phyloP scores from a whole-genome alignment of 2,797 vertebrate genomes.

The Megaceryle alcyon region DNA sequence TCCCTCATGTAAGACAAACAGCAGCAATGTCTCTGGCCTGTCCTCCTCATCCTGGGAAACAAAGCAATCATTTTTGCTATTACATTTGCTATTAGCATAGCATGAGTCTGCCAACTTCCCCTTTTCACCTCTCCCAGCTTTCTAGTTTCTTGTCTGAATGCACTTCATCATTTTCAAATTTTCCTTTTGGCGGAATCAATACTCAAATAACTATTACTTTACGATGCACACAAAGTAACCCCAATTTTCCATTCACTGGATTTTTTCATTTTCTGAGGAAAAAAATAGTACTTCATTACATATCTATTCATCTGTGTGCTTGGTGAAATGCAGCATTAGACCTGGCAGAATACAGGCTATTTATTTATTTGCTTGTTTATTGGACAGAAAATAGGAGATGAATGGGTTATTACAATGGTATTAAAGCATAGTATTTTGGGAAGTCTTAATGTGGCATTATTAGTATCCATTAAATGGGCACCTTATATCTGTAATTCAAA shows the following conservation, averaged over 20 bases:
- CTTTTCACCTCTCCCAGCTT: constrained; percentile 62
- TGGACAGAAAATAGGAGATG: neutral
- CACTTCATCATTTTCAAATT: constrained; percentile 73
- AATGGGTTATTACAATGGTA: neutral
- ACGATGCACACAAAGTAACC: constrained; percentile 54
- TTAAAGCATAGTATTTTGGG: neutral
- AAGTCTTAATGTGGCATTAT: neutral
- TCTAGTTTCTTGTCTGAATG: constrained; percentile 67
- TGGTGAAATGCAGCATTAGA: constrained; percentile 37
- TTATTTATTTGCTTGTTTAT: neutral
- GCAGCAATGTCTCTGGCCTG: neutral
- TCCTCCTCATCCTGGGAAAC: constrained; percentile 3
- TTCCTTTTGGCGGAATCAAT: constrained; percentile 63
- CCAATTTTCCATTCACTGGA: constrained; percentile 62
- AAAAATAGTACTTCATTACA: constrained; percentile 68
- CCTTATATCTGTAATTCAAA: neutral
- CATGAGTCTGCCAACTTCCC: constrained; percentile 12
- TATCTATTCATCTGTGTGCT: constrained; percentile 64
- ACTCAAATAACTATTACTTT: constrained; percentile 64
- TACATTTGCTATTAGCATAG: constrained; percentile 5
- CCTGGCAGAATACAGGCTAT: neutral
- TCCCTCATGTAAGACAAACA: neutral
- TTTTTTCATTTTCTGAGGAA: constrained; percentile 72
- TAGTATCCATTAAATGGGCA: neutral
- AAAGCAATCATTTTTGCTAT: constrained; percentile 46